Conservation (phyloP, 1,140 invertebrate species). For the Drosophila nigromelanica region DNA sequence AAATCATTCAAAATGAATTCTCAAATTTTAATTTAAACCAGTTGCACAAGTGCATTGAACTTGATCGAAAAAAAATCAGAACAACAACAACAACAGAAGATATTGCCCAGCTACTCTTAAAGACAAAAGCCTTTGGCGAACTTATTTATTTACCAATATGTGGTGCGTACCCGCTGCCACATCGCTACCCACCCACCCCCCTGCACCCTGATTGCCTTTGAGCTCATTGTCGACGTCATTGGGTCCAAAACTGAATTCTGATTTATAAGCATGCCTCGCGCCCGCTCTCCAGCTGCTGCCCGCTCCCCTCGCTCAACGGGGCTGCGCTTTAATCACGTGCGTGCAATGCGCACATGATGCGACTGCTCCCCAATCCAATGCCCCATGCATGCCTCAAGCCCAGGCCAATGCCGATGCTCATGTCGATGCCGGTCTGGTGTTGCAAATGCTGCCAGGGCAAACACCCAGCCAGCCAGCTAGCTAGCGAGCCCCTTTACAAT, state of each 20-base stretch:
- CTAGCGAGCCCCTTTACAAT: slow-evolving; percentile 51
- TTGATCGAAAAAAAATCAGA: slow-evolving; percentile 16
- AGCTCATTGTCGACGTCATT: slow-evolving; percentile 71
- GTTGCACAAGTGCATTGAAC: slow-evolving; percentile 74
- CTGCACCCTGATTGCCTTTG: slow-evolving; percentile 6
- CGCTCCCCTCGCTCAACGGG: slow-evolving; percentile 56
- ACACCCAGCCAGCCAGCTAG: slow-evolving; percentile 68
- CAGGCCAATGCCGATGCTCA: slow-evolving; percentile 45
- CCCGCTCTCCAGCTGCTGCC: slow-evolving; percentile 10
- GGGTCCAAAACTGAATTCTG: slow-evolving; percentile 71
- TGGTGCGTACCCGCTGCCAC: slow-evolving; percentile 48
- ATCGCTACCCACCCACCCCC: neutral
- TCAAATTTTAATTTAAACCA: slow-evolving; percentile 76
- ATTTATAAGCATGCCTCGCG: slow-evolving; percentile 67
- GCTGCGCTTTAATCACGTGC: slow-evolving; percentile 81
- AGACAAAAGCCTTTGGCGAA: slow-evolving; percentile 76
- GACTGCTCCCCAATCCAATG: slow-evolving; percentile 46
- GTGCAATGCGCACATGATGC: slow-evolving; percentile 77
- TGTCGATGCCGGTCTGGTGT: slow-evolving; percentile 64
- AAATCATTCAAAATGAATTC: slow-evolving; percentile 67
- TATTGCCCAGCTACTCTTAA: slow-evolving; percentile 41
- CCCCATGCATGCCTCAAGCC: slow-evolving; percentile 41
- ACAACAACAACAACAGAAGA: slow-evolving; percentile 7
- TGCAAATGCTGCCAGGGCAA: slow-evolving; percentile 73
- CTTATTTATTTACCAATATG: slow-evolving; percentile 82